Conservation (phyloP, 1,140 invertebrate genomes). For the Panagrolaimus sp. region DNA sequence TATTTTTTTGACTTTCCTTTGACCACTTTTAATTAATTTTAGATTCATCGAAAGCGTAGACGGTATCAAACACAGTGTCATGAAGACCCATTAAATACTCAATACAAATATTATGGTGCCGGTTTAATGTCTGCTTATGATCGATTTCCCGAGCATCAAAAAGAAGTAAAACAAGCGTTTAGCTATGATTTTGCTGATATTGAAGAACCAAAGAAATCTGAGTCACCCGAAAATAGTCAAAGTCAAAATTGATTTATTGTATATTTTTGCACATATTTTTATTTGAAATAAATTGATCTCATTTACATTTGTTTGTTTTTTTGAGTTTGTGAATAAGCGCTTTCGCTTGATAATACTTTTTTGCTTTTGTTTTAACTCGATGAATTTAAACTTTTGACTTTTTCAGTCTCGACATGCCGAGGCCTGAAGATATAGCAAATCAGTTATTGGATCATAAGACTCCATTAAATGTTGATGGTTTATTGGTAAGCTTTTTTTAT, state of each 20-base stretch:
- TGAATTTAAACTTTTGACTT: not conserved
- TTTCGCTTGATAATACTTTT: conserved; percentile 1
- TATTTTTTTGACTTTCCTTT: not conserved
- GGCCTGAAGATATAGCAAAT: not conserved
- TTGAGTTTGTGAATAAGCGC: not conserved
- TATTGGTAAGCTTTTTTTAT: conserved; percentile 38
- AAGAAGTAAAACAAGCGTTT: conserved; percentile 2
- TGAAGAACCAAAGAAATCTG: no score
- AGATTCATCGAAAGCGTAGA: conserved; percentile 43
- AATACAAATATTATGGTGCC: conserved; percentile 51
- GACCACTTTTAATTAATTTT: not conserved
- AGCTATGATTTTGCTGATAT: not conserved
- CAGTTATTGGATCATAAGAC: conserved; percentile 43
- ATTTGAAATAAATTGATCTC: conserved; percentile 13
- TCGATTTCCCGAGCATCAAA: conserved; percentile 43
- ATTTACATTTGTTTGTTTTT: not conserved
- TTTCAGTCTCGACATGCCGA: not conserved
- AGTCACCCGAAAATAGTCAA: no score
- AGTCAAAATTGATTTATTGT: no score
- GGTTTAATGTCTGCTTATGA: conserved; percentile 41
- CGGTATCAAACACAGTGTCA: conserved; percentile 48
- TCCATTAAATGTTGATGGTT: conserved; percentile 49
- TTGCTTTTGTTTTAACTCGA: not conserved
- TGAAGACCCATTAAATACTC: conserved; percentile 40
- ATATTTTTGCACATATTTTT: no score